Evolutionary conservation across 2,797 vertebrate species (phyloP).

Genomic region (Geotrypetes seraphini): DNA sequence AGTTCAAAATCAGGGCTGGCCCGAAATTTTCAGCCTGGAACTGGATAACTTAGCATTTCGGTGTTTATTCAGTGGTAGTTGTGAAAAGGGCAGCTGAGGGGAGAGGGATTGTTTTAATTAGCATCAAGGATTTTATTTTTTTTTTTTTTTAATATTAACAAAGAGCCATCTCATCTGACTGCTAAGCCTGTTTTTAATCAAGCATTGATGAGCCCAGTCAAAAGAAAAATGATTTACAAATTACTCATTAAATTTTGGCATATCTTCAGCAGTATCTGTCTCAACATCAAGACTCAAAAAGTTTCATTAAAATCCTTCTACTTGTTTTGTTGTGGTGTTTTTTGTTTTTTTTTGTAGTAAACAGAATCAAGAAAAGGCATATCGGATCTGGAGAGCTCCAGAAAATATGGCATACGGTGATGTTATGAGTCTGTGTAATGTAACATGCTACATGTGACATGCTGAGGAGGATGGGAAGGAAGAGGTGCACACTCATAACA

Average conservation of each 20-base stretch:
- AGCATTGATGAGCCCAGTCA: slow-evolving; percentile 5
- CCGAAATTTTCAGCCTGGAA: no score
- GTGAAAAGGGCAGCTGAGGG: no score
- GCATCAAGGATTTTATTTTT: not conserved
- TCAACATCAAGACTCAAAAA: not conserved
- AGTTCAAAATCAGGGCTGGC: no score
- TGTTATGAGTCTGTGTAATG: no score
- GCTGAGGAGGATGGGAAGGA: no score
- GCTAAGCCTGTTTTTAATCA: slow-evolving; percentile 13
- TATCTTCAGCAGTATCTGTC: slow-evolving; percentile 13
- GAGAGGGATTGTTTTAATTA: not conserved
- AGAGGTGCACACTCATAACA: no score
- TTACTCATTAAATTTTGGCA: slow-evolving; percentile 12
- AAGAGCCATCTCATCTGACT: slow-evolving; percentile 16
- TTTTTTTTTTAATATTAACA: slow-evolving; percentile 24
- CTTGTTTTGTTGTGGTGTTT: no score
- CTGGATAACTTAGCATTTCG: no score
- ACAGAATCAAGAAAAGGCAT: not conserved
- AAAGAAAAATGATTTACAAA: slow-evolving; percentile 20
- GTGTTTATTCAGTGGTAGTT: no score
- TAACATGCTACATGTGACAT: no score
- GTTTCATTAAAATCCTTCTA: not conserved
- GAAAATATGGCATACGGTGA: no score
- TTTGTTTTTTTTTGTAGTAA: no score
- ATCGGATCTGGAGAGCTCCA: not conserved